Evolutionary conservation across 2,113 vertebrate genomes (phyloP).

Genomic region (Melospiza georgiana): DNA sequence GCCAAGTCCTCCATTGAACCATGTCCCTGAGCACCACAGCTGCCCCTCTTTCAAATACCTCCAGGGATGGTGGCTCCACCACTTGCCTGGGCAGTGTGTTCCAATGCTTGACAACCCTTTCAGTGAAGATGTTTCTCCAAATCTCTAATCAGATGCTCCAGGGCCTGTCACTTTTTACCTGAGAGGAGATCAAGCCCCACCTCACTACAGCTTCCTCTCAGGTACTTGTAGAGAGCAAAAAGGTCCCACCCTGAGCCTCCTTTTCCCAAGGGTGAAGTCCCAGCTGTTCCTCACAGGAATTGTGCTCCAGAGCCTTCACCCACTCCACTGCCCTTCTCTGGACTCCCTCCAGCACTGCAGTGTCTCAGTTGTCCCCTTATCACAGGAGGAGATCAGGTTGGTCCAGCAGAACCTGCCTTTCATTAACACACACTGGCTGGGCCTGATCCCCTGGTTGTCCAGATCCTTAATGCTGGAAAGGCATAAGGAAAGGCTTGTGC

Average conservation of each 20-base stretch:
- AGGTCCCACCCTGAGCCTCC: background rate
- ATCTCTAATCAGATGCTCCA: background rate
- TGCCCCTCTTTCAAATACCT: background rate
- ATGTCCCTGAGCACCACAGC: background rate
- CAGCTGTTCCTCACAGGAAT: background rate
- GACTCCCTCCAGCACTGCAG: background rate
- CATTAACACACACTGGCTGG: background rate
- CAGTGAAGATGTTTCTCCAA: background rate
- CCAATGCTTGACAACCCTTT: background rate
- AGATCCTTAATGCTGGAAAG: background rate
- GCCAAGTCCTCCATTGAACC: background rate
- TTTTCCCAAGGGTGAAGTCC: background rate
- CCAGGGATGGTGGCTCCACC: background rate
- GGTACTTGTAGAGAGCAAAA: background rate
- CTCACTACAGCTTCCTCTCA: background rate
- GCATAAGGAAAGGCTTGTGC: background rate
- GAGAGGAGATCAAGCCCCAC: background rate
- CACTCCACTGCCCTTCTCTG: background rate
- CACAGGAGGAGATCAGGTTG: background rate
- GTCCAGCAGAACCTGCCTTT: background rate
- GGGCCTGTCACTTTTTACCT: background rate
- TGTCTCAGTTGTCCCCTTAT: background rate
- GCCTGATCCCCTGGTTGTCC: background rate
- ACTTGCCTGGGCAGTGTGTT: background rate
- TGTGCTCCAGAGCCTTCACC: background rate